These are phyloP conservation scores for Oxygymnocypris stewartii DNA, from an alignment of 2,113 vertebrate genomes.

Conservation along the genomic window DNA sequence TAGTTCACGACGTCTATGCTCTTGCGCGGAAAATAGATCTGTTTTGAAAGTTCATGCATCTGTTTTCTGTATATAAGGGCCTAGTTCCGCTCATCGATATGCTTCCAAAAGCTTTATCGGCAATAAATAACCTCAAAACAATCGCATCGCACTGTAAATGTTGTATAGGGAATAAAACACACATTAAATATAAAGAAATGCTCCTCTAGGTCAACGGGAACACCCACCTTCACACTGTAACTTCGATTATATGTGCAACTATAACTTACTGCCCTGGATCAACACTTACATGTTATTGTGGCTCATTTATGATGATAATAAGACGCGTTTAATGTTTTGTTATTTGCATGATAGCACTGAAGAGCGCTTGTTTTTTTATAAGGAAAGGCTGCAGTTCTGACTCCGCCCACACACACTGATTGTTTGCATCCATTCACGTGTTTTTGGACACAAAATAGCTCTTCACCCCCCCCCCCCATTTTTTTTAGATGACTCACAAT, in stretches of 20 bases:
- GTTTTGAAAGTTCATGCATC: conserved; percentile 22
- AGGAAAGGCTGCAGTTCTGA: conserved; percentile 20
- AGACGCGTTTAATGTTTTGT: neutral
- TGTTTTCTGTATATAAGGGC: neutral
- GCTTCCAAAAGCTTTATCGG: neutral
- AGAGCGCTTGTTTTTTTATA: neutral
- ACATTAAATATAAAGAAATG: neutral
- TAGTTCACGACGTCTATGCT: neutral
- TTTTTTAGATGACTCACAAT: neutral
- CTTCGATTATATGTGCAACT: neutral
- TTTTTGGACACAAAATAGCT: conserved; percentile 13
- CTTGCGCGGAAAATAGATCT: conserved; percentile 32
- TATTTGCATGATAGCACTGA: neutral
- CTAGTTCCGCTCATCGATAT: too few relatives aligned
- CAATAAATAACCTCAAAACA: neutral
- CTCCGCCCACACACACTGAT: conserved; percentile 25
- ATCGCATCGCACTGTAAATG: neutral
- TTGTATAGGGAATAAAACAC: neutral
- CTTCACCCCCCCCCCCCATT: too few relatives aligned
- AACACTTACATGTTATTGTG: neutral
- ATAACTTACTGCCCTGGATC: neutral
- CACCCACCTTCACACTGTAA: conserved; percentile 17
- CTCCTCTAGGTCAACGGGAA: conserved; percentile 17
- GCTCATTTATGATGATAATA: neutral
- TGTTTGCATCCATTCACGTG: conserved; percentile 32